A percentile compares a stretch with the other conserved stretches of the same genome.
Conservation (phyloP, 2,888 invertebrate species). For the Steinernema hermaphroditum region DNA sequence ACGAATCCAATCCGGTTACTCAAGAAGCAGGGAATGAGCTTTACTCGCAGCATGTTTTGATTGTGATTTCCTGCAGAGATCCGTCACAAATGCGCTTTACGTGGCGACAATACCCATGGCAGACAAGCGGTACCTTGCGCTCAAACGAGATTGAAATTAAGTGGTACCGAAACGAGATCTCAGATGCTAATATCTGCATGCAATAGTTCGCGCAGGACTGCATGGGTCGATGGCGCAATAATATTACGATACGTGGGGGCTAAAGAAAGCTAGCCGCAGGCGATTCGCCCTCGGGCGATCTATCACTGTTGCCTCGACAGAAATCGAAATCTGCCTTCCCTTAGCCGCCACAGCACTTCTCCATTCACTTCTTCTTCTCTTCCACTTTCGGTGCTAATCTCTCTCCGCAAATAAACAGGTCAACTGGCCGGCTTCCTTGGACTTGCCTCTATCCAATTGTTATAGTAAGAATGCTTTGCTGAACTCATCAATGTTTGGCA, state of each 20-base stretch:
- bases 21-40: no score
- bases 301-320: slow-evolving; percentile 24
- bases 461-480: no score
- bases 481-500: no score
- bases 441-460: no score
- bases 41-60: background rate
- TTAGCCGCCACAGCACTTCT: slow-evolving; percentile 18
- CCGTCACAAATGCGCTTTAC: slow-evolving; percentile 1
- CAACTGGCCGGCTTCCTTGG: background rate
- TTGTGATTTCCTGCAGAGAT: background rate
- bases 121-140: slow-evolving; percentile 13
- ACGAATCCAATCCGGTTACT: background rate
- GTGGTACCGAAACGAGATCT: slow-evolving; percentile 30
- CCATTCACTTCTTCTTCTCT: slow-evolving; percentile 23
- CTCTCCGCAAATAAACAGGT: slow-evolving; percentile 5
- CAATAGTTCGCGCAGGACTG: slow-evolving; percentile 11
- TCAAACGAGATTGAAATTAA: slow-evolving; percentile 16
- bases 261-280: slow-evolving; percentile 26
- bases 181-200: slow-evolving; percentile 24
- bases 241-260: slow-evolving; percentile 30
- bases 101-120: slow-evolving; percentile 4
- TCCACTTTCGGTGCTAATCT: slow-evolving; percentile 30
- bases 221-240: slow-evolving; percentile 31
- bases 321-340: slow-evolving; percentile 25
- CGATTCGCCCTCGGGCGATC: slow-evolving; percentile 28